Evolutionary conservation across 1,140 invertebrate genomes (phyloP).

Genomic region (Asobara japonica): DNA sequence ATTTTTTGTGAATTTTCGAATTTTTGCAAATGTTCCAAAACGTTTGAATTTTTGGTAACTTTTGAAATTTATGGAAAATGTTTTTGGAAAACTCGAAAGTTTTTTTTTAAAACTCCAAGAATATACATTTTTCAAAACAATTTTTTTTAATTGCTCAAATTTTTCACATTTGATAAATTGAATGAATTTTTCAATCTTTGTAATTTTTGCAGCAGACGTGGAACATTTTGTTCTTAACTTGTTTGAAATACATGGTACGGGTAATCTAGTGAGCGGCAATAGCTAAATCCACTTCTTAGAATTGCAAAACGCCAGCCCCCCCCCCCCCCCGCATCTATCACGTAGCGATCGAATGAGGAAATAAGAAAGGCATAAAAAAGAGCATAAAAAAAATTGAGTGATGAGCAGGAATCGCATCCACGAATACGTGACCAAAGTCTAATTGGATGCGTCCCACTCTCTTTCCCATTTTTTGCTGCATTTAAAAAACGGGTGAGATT

Average conservation of each 20-base stretch:
- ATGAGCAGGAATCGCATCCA: slow-evolving; percentile 1
- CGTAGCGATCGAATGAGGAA: slow-evolving; percentile 3
- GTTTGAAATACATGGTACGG: no score
- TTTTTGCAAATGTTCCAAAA: not conserved
- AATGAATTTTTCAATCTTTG: no score
- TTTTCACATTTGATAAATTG: no score
- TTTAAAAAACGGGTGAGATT: not conserved
- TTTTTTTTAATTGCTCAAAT: no score
- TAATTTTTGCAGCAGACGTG: no score
- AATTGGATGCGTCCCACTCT: slow-evolving; percentile 23
- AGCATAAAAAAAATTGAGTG: not conserved
- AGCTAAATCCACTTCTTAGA: not conserved
- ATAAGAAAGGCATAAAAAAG: not conserved
- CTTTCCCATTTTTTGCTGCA: not conserved
- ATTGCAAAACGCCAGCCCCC: not conserved
- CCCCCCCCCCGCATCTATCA: not conserved
- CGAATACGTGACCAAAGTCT: slow-evolving; percentile 31
- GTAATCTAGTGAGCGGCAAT: not conserved
- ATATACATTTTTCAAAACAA: no score
- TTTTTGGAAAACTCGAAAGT: no score
- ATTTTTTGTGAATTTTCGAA: not conserved
- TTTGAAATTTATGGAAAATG: no score
- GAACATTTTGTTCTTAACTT: no score
- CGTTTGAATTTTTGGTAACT: no score
- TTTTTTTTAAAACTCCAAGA: no score